Conservation (phyloP, 2,888 invertebrate genomes). For the Melinopterus prodromus region DNA sequence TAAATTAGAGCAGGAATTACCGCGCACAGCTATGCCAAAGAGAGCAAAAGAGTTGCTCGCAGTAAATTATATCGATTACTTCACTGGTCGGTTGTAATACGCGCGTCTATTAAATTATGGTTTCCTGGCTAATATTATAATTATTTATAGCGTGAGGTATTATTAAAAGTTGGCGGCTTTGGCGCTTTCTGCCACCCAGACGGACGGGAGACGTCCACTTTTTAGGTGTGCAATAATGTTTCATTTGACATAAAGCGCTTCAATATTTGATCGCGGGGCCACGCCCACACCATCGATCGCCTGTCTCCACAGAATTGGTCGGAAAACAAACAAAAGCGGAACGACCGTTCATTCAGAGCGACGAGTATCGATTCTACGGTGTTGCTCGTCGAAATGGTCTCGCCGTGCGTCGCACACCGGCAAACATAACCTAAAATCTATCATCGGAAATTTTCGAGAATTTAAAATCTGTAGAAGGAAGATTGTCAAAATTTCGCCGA, state of each 20-base stretch:
- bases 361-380: neutral
- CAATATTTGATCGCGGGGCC: neutral
- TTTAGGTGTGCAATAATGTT: neutral
- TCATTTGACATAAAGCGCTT: neutral
- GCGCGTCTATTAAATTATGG: conserved; percentile 29
- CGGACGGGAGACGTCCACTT: neutral
- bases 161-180: conserved; percentile 6
- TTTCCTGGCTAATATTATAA: conserved; percentile 34
- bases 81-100: neutral
- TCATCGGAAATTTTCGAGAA: no score
- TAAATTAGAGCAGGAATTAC: neutral
- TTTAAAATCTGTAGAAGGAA: neutral
- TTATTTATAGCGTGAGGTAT: conserved; percentile 33
- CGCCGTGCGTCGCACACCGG: neutral
- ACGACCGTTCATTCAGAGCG: neutral
- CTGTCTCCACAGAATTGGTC: neutral
- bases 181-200: neutral
- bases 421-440: neutral
- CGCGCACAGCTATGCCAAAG: neutral
- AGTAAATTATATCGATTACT: neutral
- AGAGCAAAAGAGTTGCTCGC: neutral
- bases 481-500: neutral
- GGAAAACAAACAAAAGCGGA: conserved; percentile 4
- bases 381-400: neutral
- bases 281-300: neutral